Base-by-base conservation (phyloP, 2,113 vertebrate species). In the Edolisoma coerulescens region DNA sequence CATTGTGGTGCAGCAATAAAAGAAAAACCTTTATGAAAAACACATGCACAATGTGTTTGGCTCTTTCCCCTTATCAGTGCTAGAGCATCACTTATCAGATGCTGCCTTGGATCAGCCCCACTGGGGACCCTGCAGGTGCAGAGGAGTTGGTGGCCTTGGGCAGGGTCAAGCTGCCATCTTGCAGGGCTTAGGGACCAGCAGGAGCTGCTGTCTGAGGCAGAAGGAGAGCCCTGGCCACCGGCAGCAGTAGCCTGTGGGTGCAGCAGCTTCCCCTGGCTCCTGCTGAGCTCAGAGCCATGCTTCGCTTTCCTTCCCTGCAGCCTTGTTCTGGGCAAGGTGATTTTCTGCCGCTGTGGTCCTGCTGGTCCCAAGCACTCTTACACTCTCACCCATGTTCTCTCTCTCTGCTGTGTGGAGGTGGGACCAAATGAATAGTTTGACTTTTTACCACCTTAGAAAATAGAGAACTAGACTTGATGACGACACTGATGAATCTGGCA, bases 311-410 rank as follows among this genome's bases (percentile, higher is more conserved):
- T 41, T 50, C 26, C 65, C 19, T 3, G 3, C 22, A 68, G 59
- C 57, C 23, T 16, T 28, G 10, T 2, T 82, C 50, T 60, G 30
- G 0, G 4, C 50, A 61, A 81, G 53, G 22, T 37, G 45, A 37
- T 56, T 26, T 54, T 64, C 26, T 69, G 39, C 30, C 0, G 0
- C 5, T 24, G n/a, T 23, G 27, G 18, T 67, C 0, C 1, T 2
- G 2, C 21, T 18, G 12, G 24, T 41, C 18, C 15, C 45, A 56
- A 47, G 37, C 3, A 1, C 10, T 10, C 26, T 24, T 7, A 37
- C 5, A 8, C 15, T 70, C 21, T 10, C n/a, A 80, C n/a, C 27
- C 26, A 9, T 6, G 16, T 16, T 69, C 13, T 42, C 30, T 37
- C 28, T 32, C 42, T 82, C 2, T 37, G 39, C n/a, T 52, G 9